Evolutionary conservation across 2,113 vertebrate species (phyloP).

Genomic region (Casuarius casuarius): DNA sequence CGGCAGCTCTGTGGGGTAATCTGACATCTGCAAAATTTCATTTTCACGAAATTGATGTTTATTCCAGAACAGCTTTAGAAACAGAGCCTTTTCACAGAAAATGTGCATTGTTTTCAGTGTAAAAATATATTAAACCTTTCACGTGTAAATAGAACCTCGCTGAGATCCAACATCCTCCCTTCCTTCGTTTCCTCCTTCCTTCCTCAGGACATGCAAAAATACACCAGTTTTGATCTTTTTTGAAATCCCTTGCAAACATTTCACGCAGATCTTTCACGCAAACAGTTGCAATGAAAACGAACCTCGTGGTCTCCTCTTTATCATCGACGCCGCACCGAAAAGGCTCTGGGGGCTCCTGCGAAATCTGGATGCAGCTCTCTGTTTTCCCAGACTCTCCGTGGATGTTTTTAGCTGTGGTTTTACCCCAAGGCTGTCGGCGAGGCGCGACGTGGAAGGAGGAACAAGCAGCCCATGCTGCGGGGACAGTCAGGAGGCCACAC

Average conservation of each 20-base stretch:
- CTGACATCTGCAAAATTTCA: background rate
- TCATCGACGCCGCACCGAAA: too few species aligned
- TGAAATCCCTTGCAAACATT: background rate
- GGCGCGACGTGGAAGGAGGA: background rate
- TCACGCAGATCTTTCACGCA: background rate
- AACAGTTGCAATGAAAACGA: background rate
- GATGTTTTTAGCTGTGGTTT: background rate
- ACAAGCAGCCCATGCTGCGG: too few species aligned
- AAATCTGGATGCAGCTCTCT: too few species aligned
- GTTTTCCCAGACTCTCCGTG: background rate
- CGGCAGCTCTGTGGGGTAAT: background rate
- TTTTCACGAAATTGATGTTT: background rate
- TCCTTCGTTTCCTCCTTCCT: background rate
- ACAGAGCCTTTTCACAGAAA: background rate
- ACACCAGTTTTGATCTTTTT: background rate
- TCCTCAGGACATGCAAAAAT: background rate
- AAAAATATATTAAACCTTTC: background rate
- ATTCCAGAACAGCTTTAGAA: background rate
- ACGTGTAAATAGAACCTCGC: background rate
- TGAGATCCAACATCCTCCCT: background rate
- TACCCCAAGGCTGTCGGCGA: too few species aligned
- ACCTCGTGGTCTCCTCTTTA: background rate
- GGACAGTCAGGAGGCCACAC: too few species aligned
- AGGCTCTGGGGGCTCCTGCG: too few species aligned
- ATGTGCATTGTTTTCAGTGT: fast-evolving